These are phyloP conservation scores for Sesamia nonagrioides DNA, from an alignment of 1,140 invertebrate genomes.

Conservation along the genomic window DNA sequence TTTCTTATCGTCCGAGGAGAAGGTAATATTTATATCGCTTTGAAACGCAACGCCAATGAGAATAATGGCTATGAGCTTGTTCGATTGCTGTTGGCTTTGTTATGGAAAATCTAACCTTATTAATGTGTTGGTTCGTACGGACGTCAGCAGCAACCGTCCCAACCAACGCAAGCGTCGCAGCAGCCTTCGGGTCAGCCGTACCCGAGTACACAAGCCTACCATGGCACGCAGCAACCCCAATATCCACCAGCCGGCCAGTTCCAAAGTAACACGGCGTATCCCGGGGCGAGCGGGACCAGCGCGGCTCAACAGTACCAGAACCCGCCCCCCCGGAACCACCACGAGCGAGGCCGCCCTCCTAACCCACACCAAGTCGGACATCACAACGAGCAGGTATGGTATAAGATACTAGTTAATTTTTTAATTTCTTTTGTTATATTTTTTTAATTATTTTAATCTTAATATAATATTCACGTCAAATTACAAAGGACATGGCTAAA, in stretches of 20 bases:
- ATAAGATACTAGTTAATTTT: neutral
- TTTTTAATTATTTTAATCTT: too few relatives aligned
- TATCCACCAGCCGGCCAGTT: constrained; percentile 82
- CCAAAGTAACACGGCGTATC: constrained; percentile 83
- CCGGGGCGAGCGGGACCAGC: constrained; percentile 74
- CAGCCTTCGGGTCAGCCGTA: constrained; percentile 86
- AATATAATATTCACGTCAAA: too few relatives aligned
- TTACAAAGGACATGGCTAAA: too few relatives aligned
- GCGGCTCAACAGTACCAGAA: constrained; percentile 82
- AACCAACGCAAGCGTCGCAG: constrained; percentile 88
- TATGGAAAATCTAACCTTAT: constrained; percentile 88
- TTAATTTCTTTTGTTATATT: neutral
- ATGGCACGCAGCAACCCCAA: constrained; percentile 86
- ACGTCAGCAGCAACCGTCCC: constrained; percentile 87
- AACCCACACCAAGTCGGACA: constrained; percentile 81
- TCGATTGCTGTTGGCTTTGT: constrained; percentile 83
- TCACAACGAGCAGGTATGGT: constrained; percentile 18
- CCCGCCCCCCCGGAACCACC: constrained; percentile 79
- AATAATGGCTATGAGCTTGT: constrained; percentile 79
- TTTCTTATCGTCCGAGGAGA: constrained; percentile 66
- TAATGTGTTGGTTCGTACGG: constrained; percentile 88
- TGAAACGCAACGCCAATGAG: constrained; percentile 75
- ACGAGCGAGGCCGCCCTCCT: constrained; percentile 82
- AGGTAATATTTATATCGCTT: constrained; percentile 84
- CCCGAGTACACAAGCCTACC: constrained; percentile 86